These are phyloP conservation scores for Scomber colias DNA, from an alignment of 2,113 vertebrate genomes.

Conservation along the genomic window DNA sequence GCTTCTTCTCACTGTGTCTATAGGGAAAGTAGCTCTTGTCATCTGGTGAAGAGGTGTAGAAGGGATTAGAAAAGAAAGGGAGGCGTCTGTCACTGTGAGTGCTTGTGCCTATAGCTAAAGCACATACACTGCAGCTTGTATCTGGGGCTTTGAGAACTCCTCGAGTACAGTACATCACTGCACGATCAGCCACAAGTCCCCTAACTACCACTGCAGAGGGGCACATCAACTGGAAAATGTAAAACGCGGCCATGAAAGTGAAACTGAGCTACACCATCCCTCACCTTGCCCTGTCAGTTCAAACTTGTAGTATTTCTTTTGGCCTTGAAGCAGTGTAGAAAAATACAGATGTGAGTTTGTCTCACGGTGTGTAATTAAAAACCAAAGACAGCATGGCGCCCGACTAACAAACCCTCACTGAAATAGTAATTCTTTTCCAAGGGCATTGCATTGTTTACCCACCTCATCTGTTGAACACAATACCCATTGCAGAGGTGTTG, in stretches of 20 bases:
- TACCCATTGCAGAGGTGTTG: slow-evolving; percentile 55
- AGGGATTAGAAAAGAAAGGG: slow-evolving; percentile 54
- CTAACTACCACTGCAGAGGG: slow-evolving; percentile 53
- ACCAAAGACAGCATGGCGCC: slow-evolving; percentile 55
- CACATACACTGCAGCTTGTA: slow-evolving; percentile 51
- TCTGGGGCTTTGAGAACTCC: slow-evolving; percentile 46
- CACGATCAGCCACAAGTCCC: slow-evolving; percentile 41
- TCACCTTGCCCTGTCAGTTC: slow-evolving; percentile 51
- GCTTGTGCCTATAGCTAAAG: slow-evolving; percentile 63
- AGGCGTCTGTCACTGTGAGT: slow-evolving; percentile 62
- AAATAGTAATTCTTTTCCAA: slow-evolving; percentile 66
- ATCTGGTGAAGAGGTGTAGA: slow-evolving; percentile 66
- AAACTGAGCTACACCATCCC: slow-evolving; percentile 34
- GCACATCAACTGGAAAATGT: slow-evolving; percentile 51
- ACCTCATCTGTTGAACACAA: slow-evolving; percentile 61
- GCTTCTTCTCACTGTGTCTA: slow-evolving; percentile 46
- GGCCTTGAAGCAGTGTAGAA: slow-evolving; percentile 51
- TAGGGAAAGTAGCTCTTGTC: slow-evolving; percentile 67
- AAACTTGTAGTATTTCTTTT: slow-evolving; percentile 47
- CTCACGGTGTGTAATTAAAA: slow-evolving; percentile 71
- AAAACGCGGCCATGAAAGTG: slow-evolving; percentile 44
- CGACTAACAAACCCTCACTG: slow-evolving; percentile 42
- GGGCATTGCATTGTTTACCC: slow-evolving; percentile 58
- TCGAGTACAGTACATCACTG: slow-evolving; percentile 44
- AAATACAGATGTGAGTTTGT: slow-evolving; percentile 61